Conservation (phyloP, 2,113 vertebrate genomes). For the Tragelaphus strepsiceros region DNA sequence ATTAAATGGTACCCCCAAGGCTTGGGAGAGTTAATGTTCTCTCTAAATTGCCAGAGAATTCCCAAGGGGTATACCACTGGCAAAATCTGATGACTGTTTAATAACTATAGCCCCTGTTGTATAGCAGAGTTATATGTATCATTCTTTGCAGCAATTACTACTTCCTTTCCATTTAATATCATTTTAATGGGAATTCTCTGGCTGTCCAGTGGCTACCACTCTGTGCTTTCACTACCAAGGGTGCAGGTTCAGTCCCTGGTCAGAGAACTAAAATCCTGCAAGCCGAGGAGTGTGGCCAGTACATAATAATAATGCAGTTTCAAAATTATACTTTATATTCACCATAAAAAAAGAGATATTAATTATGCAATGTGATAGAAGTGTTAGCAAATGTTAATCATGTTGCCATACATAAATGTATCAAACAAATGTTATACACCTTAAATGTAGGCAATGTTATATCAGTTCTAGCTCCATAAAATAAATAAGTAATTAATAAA, state of each 20-base stretch:
- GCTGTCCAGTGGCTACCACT: neutral
- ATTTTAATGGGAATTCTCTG: neutral
- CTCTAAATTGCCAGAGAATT: neutral
- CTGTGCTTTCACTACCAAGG: neutral
- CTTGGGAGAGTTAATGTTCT: neutral
- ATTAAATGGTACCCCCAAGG: neutral
- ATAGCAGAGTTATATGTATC: neutral
- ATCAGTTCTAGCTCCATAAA: neutral
- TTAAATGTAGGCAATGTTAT: neutral
- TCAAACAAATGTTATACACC: neutral
- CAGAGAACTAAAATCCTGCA: neutral
- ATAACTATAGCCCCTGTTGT: neutral
- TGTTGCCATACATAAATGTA: neutral
- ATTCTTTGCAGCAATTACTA: neutral
- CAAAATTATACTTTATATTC: neutral
- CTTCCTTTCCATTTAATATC: constrained; percentile 5
- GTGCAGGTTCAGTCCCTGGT: neutral
- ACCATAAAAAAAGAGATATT: neutral
- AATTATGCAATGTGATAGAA: neutral
- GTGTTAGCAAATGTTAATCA: neutral
- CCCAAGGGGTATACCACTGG: neutral
- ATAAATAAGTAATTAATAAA: neutral
- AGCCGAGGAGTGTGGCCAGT: neutral
- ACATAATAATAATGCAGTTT: neutral
- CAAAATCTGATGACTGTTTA: neutral